These are phyloP conservation scores for Catostomus latipinnis DNA, from an alignment of 2,797 vertebrate species.

Conservation along the genomic window DNA sequence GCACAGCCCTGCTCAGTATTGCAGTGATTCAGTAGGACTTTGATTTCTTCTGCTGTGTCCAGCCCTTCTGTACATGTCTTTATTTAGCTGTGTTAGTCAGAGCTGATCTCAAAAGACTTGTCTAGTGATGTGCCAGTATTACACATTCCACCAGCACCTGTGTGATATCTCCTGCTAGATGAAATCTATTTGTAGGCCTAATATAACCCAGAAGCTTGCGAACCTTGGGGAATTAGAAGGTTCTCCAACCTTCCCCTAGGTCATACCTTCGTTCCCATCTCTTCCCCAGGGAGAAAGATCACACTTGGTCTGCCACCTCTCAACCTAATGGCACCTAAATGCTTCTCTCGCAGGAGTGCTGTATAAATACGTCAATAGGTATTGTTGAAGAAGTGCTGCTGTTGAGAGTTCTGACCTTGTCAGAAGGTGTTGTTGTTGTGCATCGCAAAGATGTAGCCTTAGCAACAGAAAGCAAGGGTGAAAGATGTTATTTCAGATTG, in stretches of 20 bases:
- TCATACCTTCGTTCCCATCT: background rate
- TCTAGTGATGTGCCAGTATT: conserved; percentile 46
- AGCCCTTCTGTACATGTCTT: conserved; percentile 53
- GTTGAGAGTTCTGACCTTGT: conserved; percentile 33
- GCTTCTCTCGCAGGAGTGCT: background rate
- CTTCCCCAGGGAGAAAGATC: conserved; percentile 4
- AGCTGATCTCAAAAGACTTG: conserved; percentile 48
- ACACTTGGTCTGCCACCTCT: conserved; percentile 40
- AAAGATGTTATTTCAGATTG: too few relatives aligned
- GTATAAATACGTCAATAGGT: conserved; percentile 23
- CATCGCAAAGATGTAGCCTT: conserved; percentile 23
- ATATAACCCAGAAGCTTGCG: conserved; percentile 39
- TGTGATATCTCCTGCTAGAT: conserved; percentile 50
- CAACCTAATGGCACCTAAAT: conserved; percentile 24
- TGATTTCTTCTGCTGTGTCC: conserved; percentile 48
- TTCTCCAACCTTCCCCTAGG: background rate
- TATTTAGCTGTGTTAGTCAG: conserved; percentile 60
- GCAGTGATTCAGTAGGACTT: conserved; percentile 47
- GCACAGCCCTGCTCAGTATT: conserved; percentile 28
- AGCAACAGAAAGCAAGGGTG: conserved; percentile 24
- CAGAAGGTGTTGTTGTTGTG: conserved; percentile 36
- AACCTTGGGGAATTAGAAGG: conserved; percentile 1
- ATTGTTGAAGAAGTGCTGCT: conserved; percentile 38
- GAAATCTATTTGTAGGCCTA: conserved; percentile 61
- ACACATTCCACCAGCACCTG: conserved; percentile 50